Base-by-base conservation (phyloP, 2,797 vertebrate genomes). In the Corythornis leucogaster region DNA sequence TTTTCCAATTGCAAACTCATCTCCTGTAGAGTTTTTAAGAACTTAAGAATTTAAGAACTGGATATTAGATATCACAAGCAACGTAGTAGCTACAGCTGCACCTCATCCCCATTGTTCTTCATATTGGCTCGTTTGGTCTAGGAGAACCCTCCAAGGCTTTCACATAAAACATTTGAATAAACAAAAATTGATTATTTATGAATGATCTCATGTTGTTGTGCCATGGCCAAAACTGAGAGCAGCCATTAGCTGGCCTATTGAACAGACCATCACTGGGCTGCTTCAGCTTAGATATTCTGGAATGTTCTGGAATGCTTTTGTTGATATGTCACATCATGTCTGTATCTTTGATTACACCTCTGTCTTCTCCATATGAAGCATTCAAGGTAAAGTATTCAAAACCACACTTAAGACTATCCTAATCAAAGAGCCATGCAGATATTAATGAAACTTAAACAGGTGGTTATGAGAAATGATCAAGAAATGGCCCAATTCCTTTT, bases 201-300 rank as follows among this genome's bases (percentile, higher is more conserved):
- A 78, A 57, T 85, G 71, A 93, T 35, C 67, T 97, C 85, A 54
- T 89, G 25, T 35, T 50, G 28, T 75, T 94, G 69, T 89, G 75
- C 62, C 67, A 28, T 11, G 40, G 84, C 79, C 93, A 86, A 97
- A 92, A 91, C 82, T 89, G 84, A 95, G 80, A 95, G 83, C 59
- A 90, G 73, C 69, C 74, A 70, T 83, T 66, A 88, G 20, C 8
- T 20, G 20, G 70, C 35, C 64, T 80, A 15, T 71, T 24, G 26
- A 40, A 30, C 76, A 94, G 81, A 93, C 46, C 68, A 94, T 92
- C 11, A 7, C n/a, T 91, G 91, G 78, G 17, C n/a, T 90, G n/a
- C 31, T 30, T 63, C 58, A 31, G 18, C 51, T 63, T 48, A 55
- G 13, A 45, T 26, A 50, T 38, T 38, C 38, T 38, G 38, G 38